Conservation (phyloP, 2,113 vertebrate genomes). For the Dendropsophus ebraccatus region DNA sequence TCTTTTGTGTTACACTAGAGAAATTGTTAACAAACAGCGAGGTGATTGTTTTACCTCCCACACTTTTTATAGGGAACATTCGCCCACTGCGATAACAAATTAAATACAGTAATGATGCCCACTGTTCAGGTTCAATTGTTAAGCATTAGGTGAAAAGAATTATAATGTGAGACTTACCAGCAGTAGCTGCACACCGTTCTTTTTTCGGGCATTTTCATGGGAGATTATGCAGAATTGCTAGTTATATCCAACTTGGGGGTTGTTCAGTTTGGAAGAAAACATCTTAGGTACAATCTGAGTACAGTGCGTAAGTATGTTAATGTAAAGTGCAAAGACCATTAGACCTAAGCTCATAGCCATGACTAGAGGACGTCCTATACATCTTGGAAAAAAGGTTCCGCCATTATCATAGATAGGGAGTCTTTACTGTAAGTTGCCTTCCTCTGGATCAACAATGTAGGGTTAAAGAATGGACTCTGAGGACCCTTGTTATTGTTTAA, state of each 20-base stretch:
- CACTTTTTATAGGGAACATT: constrained; percentile 48
- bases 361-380: no score
- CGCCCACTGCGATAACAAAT: constrained; percentile 17
- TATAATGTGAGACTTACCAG: constrained; percentile 41
- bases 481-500: no score
- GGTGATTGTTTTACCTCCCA: constrained; percentile 23
- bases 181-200: neutral
- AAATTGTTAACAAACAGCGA: constrained; percentile 45
- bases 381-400: no score
- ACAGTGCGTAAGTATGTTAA: no score
- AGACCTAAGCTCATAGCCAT: no score
- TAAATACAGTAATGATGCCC: constrained; percentile 24
- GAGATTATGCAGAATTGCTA: neutral
- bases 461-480: no score
- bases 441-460: no score
- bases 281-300: no score
- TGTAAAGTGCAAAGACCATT: no score
- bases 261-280: no score
- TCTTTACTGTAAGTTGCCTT: no score
- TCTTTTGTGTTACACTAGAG: constrained; percentile 14
- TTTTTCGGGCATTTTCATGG: neutral
- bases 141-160: constrained; percentile 35
- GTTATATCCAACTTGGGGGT: neutral
- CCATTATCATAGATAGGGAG: no score
- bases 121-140: constrained; percentile 31